Base-by-base conservation (phyloP, 1,140 invertebrate species). In the Ceratitis capitata region DNA sequence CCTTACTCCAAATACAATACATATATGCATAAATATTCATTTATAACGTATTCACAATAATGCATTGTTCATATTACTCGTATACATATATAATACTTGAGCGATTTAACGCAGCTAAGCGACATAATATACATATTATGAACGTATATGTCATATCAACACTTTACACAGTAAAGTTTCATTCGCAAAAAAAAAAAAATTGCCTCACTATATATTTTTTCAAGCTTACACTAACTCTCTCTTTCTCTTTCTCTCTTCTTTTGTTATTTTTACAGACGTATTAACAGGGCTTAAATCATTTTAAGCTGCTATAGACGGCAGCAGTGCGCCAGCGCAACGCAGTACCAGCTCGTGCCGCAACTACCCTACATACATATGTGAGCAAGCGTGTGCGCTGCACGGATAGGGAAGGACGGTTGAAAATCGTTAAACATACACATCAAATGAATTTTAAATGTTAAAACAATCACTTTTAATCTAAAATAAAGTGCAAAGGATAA, bases 391-490 rank as follows among this genome's bases (percentile, higher is more conserved):
- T 16, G 64, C n/a, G 35, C n/a, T 32, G n/a, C n/a, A n/a, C n/a
- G n/a, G n/a, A n/a, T n/a, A n/a, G n/a, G n/a, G n/a, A n/a, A n/a
- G n/a, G 35, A 10, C 9, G 32, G 6, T 2, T 14, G 32, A 7
- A 69, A 69, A 69, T 26, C 29, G 64, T 35, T 69, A 42, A 69
- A 69, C 35, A 35, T 69, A 69, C 64, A 69, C 64, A 69, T 69
- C 64, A 69, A 69, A 69, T 69, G 64, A 69, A 69, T 69, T 69
- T 69, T 69, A 69, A 69, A 69, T 69, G 64, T 69, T 69, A 39
- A 69, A 69, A 69, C 64, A 69, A 69, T 69, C 64, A 42, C 64
- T 69, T 69, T 69, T 69, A 69, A 69, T 69, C 64, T 69, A 69
- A 69, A 69, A 69, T 69, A 69, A 69, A 69, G 64, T 69, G 64